Base-by-base conservation (phyloP, 1,140 invertebrate genomes). In the Chlorops oryzae region DNA sequence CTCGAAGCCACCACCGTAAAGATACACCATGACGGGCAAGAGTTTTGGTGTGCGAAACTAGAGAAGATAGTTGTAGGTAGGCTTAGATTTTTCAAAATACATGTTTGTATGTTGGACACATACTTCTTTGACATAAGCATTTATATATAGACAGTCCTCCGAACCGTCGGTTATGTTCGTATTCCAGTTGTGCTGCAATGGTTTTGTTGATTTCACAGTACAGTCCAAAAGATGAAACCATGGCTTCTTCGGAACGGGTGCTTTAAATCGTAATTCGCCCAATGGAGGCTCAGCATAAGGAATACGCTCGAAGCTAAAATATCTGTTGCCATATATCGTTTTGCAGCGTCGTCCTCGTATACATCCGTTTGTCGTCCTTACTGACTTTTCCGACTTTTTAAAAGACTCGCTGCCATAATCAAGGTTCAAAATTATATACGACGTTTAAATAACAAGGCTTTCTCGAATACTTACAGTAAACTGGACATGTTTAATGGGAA, bases 1-100 rank as follows among this genome's bases (percentile, higher is more conserved):
- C 51, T 76, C 74, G 54, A 86, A 84, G 23, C 76, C 75, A 49
- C 85, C 85, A 34, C 85, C 86, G 64, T 86, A 83, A 13, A 88
- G 74, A 63, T 57, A 70, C 1, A 68, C 57, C 18, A 71, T 60
- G 38, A 70, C 24, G 2, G 68, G 68, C 7, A 64, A 24, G 0
- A 54, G 60, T 4, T 48, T 50, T 0, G 44, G 28, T 0, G 59
- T 53, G 3, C 46, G 38, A 0, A 69, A 24, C 65, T 69, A n/a
- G 18, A 44, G 9, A n/a, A 43, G 20, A 15, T 20, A 32, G 13
- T 44, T 15, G 9, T 24, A 18, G n/a, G 25, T 27, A 20, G 32
- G 5, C 18, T 37, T n/a, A 32, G 27, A 21, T 3, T 4, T 0
- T 22, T 35, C 17, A 35, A 39, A 5, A 45, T 6, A 45, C 13